Base-by-base conservation (phyloP, 92 coral and sea anemone genomes). In the Phenganax marumi region DNA sequence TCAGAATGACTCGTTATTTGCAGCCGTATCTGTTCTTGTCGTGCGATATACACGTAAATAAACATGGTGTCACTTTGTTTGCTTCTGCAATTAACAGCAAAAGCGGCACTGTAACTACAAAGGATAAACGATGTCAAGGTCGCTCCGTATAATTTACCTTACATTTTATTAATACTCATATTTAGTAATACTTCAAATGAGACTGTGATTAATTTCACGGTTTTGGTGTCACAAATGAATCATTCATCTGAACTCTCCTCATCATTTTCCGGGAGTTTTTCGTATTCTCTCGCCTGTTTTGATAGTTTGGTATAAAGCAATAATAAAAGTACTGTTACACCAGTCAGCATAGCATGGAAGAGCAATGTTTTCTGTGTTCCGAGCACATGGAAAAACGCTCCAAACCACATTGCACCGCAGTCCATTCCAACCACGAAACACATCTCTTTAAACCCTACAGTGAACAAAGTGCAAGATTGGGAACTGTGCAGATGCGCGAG, bases 1-100 rank as follows among this genome's bases (percentile, higher is more conserved):
- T 52, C 89, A 87, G 69, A 93, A 93, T 70, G 86, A 87, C 0
- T 92, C 94, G 14, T 82, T 93, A 33, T 90, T 90, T 63, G 97
- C 97, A 2, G 73, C 92, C 23, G 97, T 90, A 33, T 83, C 97
- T 57, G 89, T 90, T 54, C 64, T 93, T 80, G 92, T 88, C 8
- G 86, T 89, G 24, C 88, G 86, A 75, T 90, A 88, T 79, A 87
- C 68, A 33, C 10, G 57, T 84, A 84, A 84, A 50, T 75, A 55
- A 16, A 64, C 13, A 64, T 19, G 24, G 66, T 60, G 24, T 64
- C 43, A 48, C 13, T 66, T 66, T 66, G 43, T 33, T 33, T 22
- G 43, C 43, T 66, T 14, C 43, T 19, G 33, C 18, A 25, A 66
- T 66, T 66, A 23, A 66, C 72, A 25, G 72, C 50, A 66, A 66